Evolutionary conservation across 2,797 vertebrate species (phyloP).

Genomic region (Falco naumanni): DNA sequence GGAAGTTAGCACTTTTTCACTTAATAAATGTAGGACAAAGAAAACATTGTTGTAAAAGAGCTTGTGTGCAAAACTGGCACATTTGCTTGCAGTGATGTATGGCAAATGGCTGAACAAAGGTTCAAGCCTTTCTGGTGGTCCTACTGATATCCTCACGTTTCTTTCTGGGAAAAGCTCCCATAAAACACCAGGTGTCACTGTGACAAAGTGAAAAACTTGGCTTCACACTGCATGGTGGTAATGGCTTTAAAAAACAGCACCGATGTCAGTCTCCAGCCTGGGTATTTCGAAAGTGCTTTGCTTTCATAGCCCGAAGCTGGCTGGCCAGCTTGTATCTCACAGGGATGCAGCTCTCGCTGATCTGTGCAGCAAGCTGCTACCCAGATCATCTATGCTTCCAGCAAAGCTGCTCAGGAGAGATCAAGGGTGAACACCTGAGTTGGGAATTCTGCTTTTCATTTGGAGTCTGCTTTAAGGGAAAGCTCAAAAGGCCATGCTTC

Average conservation of each 20-base stretch:
- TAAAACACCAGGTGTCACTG: constrained; percentile 58
- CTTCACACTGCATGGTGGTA: fast-evolving
- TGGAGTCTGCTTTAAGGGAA: neutral
- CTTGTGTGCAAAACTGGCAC: neutral
- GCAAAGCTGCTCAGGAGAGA: neutral
- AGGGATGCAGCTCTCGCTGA: too few species aligned
- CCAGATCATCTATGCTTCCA: neutral
- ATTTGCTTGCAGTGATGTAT: fast-evolving
- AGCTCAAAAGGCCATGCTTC: neutral
- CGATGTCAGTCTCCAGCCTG: neutral
- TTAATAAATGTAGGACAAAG: neutral
- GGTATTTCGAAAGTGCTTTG: fast-evolving
- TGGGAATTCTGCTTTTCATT: neutral
- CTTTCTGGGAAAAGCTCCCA: neutral
- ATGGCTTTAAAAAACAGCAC: neutral
- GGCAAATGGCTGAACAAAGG: neutral
- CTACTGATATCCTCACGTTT: fast-evolving
- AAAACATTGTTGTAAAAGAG: neutral
- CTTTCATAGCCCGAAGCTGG: fast-evolving
- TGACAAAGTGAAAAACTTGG: neutral
- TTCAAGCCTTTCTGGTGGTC: neutral
- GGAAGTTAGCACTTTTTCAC: neutral
- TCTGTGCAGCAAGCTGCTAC: fast-evolving
- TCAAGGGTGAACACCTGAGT: neutral
- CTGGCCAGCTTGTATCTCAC: neutral